Evolutionary conservation across 1,140 invertebrate species (phyloP).

Genomic region (Drosophila paulistorum): DNA sequence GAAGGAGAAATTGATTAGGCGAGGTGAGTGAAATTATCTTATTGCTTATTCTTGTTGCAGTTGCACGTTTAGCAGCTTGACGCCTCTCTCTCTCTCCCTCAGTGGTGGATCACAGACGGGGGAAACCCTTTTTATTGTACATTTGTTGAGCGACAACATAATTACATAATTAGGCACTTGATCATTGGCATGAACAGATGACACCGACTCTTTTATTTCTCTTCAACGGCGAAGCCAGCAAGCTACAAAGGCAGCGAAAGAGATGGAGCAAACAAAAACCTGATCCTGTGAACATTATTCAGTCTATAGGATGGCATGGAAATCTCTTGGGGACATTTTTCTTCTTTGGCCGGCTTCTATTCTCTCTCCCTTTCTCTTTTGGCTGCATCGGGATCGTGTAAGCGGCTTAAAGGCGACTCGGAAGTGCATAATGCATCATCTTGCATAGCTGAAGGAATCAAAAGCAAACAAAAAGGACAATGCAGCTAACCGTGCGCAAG

Average conservation of each 20-base stretch:
- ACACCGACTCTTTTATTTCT: not conserved
- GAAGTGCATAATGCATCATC: slow-evolving; percentile 80
- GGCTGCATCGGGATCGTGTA: slow-evolving; percentile 41
- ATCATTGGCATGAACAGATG: slow-evolving; percentile 33
- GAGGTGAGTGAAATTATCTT: slow-evolving; percentile 25
- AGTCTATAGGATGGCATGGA: not conserved
- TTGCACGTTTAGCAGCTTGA: slow-evolving; percentile 60
- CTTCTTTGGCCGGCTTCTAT: not conserved
- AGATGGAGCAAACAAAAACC: slow-evolving; percentile 38
- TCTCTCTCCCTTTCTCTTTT: not conserved
- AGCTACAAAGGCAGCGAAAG: not conserved
- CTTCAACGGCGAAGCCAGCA: not conserved
- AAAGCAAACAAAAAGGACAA: slow-evolving; percentile 64
- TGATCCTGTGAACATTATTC: slow-evolving; percentile 39
- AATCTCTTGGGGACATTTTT: slow-evolving; percentile 7
- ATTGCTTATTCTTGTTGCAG: slow-evolving; percentile 27
- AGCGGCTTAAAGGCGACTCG: slow-evolving; percentile 74
- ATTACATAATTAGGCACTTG: slow-evolving; percentile 77
- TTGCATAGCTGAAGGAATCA: slow-evolving; percentile 62
- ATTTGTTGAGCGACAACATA: slow-evolving; percentile 53
- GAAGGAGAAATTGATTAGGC: slow-evolving; percentile 64
- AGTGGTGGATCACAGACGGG: slow-evolving; percentile 13
- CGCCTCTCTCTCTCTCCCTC: slow-evolving; percentile 26
- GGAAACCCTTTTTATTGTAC: slow-evolving; percentile 31
- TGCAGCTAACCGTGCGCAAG: slow-evolving; percentile 79